Percentiles rank a stretch among this genome's conserved stretches.
These are phyloP conservation scores for Trachelus tabidus DNA, from an alignment of 2,888 invertebrate genomes.

Conservation along the genomic window DNA sequence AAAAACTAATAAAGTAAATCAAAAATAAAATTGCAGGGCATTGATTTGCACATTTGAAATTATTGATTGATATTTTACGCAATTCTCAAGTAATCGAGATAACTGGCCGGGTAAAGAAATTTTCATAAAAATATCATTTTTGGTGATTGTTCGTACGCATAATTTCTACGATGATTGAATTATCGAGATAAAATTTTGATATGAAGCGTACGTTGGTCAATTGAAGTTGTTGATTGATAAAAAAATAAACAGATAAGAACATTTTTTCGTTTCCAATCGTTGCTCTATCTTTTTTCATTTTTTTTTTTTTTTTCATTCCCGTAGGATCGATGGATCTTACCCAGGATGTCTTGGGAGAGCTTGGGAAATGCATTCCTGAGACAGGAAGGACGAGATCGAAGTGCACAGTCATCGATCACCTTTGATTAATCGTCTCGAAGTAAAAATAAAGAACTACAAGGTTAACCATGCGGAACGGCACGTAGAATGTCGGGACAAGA, in stretches of 20 bases:
- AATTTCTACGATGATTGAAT: no score
- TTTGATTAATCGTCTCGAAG: neutral
- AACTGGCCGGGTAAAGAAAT: no score
- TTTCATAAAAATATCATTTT: no score
- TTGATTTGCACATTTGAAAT: no score
- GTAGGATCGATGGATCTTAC: neutral
- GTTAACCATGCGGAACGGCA: neutral
- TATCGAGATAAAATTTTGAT: no score
- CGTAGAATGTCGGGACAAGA: neutral
- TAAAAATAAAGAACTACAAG: neutral
- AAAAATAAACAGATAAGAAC: neutral
- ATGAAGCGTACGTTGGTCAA: no score
- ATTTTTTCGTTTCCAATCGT: neutral
- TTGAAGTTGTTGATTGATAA: neutral
- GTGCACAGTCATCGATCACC: neutral
- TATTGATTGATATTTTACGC: no score
- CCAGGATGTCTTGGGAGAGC: neutral
- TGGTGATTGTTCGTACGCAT: no score
- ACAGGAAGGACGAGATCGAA: neutral
- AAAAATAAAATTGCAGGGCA: no score
- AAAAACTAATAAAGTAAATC: no score
- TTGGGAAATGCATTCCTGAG: neutral
- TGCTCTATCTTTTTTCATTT: neutral
- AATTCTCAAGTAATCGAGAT: no score
- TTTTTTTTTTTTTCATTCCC: neutral